Evolutionary conservation across 1,140 invertebrate genomes (phyloP).

Genomic region (Apis cerana): DNA sequence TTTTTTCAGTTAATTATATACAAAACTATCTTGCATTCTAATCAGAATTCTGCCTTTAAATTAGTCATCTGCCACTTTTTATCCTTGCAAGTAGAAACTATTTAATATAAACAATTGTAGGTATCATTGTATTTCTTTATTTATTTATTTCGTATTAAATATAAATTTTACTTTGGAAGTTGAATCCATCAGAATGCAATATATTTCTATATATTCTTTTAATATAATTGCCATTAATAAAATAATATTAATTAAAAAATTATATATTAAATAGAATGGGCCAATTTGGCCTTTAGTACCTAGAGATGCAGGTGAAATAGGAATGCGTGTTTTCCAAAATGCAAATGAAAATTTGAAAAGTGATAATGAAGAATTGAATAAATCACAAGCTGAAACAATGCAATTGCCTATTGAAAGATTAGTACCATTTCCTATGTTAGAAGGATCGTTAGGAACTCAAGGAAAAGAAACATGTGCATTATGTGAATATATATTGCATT

Average conservation of each 20-base stretch:
- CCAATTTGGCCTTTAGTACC: conserved; percentile 83
- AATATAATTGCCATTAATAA: background rate
- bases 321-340: conserved; percentile 72
- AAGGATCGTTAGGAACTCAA: conserved; percentile 52
- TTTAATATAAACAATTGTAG: too few species aligned
- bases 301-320: conserved; percentile 73
- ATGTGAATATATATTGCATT: conserved; percentile 92
- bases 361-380: conserved; percentile 62
- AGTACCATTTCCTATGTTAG: conserved; percentile 76
- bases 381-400: conserved; percentile 75
- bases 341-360: conserved; percentile 57
- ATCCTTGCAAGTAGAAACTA: too few species aligned
- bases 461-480: conserved; percentile 85
- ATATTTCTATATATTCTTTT: background rate
- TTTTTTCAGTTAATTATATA: background rate
- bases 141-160: too few species aligned
- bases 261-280: conserved; percentile 67
- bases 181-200: too few species aligned
- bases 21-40: too few species aligned
- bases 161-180: too few species aligned
- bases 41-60: too few species aligned
- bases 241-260: conserved; percentile 3
- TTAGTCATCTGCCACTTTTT: too few species aligned
- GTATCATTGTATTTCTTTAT: too few species aligned
- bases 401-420: conserved; percentile 87